Percentiles rank a stretch among this genome's conserved stretches.
Evolutionary conservation across 1,140 invertebrate genomes (phyloP).

Genomic region (Platorchestia sp.): DNA sequence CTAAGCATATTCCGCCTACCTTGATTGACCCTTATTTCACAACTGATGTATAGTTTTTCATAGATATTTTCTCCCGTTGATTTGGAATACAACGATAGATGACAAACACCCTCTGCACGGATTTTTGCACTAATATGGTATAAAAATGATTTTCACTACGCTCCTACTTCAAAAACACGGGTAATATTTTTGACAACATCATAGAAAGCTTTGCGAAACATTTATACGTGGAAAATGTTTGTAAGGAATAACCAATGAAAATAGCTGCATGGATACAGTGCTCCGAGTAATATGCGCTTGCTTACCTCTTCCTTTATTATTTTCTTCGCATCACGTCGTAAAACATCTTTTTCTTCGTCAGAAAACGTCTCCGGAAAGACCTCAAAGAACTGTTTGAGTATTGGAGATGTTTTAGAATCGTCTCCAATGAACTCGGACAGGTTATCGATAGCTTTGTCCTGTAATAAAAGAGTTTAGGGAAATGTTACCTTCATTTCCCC

Average conservation of each 20-base stretch:
- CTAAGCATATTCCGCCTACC: too few relatives aligned
- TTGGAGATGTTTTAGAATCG: not conserved
- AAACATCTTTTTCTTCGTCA: not conserved
- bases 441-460: not conserved
- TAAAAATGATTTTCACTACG: too few relatives aligned
- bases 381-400: not conserved
- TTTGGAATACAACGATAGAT: too few relatives aligned
- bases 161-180: too few relatives aligned
- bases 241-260: not conserved
- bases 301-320: not conserved
- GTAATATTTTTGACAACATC: too few relatives aligned
- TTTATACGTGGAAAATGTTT: not conserved
- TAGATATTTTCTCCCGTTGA: too few relatives aligned
- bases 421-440: not conserved
- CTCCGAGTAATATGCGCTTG: not conserved
- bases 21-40: too few relatives aligned
- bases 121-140: too few relatives aligned
- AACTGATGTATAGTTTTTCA: too few relatives aligned
- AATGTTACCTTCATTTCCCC: not conserved
- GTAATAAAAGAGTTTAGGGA: not conserved
- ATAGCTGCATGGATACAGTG: not conserved
- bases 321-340: not conserved
- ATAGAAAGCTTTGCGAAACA: too few relatives aligned
- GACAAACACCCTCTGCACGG: too few relatives aligned
- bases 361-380: not conserved